A percentile compares a stretch with the other conserved stretches of the same genome.
Evolutionary conservation across 2,888 invertebrate species (phyloP).

Genomic region (Cyrtodaria siliqua): DNA sequence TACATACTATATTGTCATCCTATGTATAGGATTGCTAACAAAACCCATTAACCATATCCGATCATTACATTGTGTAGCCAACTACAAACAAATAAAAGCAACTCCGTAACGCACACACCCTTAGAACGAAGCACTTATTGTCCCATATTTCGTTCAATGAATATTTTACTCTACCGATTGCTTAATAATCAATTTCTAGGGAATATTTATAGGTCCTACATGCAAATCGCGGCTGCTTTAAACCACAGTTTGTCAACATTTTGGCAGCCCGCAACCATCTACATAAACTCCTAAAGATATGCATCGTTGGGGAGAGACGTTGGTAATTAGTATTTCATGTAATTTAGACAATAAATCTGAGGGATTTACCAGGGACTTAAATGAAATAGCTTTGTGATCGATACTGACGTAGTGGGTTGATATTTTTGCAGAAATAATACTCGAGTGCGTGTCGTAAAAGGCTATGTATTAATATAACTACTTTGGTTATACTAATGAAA

Average conservation of each 20-base stretch:
- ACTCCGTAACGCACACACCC: too few relatives aligned
- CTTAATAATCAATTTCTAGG: conserved; percentile 11
- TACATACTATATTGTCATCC: too few relatives aligned
- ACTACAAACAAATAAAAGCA: too few relatives aligned
- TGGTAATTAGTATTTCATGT: conserved; percentile 64
- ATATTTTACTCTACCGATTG: conserved; percentile 51
- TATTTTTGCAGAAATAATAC: neutral
- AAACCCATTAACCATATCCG: too few relatives aligned
- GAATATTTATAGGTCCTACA: conserved; percentile 12
- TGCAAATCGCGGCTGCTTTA: conserved; percentile 32
- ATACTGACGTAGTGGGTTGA: conserved; percentile 7
- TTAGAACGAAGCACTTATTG: conserved; percentile 10
- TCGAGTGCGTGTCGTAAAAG: too few relatives aligned
- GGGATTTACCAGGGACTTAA: conserved; percentile 51
- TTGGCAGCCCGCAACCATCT: conserved; percentile 16
- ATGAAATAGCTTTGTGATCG: conserved; percentile 19
- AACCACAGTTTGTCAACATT: conserved; percentile 20
- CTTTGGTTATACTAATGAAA: too few relatives aligned
- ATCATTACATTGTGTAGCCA: too few relatives aligned
- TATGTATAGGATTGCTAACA: too few relatives aligned
- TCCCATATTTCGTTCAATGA: conserved; percentile 51
- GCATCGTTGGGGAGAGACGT: conserved; percentile 40
- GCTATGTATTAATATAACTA: too few relatives aligned
- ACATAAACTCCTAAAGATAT: conserved; percentile 43
- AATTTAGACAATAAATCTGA: conserved; percentile 55